Evolutionary conservation across 2,113 vertebrate species (phyloP), one percentile per base, ranked within the genome.

Genomic region (Chionis minor): DNA sequence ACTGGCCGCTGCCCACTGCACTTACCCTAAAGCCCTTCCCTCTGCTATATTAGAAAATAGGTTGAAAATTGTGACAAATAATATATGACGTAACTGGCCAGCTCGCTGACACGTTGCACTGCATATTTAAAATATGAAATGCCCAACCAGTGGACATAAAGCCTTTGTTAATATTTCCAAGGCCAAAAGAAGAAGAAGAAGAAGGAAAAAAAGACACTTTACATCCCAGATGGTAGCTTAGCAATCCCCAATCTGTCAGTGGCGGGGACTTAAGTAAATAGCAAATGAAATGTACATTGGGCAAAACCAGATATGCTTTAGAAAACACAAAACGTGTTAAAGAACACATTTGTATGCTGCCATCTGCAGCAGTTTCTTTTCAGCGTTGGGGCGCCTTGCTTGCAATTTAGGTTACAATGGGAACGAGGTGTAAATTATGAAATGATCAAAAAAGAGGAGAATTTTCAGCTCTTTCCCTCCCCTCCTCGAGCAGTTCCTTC

Each of bases 281-380:
- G 71, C 81, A 80, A 88, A 88, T n/a, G 35, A 92, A 95, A 96
- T 14, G 66, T 58, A 66, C 42, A 2, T n/a, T 75, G 75, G 96
- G 79, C 90, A 90, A 90, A 95, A 33, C 54, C 92, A 94, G 96
- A 78, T 33, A 70, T 8, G 72, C 67, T 71, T 24, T 47, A 93
- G 80, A 74, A 96, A 92, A 94, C 82, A 94, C 65, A 28, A 62
- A 86, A 92, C 2, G 67, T 71, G 67, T 81, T 80, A 73, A 90
- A 93, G 80, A 55, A 47, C 94, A 67, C 69, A 51, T 88, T 95
- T 95, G 58, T 44, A 49, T 6, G 58, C 71, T 93, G 92, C 92
- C 92, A 85, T 79, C 89, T 81, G 93, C 94, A 91, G 75, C 75
- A 62, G 80, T 77, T 91, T 38, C 33, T 70, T 81, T 72, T 54